Base-by-base conservation (phyloP, 2,888 invertebrate species). In the Amphipoea lucens region DNA sequence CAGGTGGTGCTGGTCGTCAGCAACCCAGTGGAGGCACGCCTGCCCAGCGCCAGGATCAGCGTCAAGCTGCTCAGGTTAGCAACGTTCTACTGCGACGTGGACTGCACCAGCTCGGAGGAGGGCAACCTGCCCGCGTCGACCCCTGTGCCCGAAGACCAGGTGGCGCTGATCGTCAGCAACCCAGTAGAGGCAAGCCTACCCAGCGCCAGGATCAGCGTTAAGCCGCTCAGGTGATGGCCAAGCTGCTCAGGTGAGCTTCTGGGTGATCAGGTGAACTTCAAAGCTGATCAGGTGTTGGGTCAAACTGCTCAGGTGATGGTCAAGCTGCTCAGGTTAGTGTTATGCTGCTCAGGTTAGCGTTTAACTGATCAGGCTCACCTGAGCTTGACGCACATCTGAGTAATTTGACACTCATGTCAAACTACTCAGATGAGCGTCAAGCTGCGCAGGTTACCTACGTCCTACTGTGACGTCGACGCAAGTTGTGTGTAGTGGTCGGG, bases 141-240 rank as follows among this genome's bases (percentile, higher is more conserved):
- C 0, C 51, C 48, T 0, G 62, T 82, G 3, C 66, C 66, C 0
- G 83, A 67, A 0, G 51, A 77, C 36, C n/a, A 76, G 20, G 66
- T 67, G n/a, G 40, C 82, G 9, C 23, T 80, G 6, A 14, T 62
- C 6, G 54, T 80, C n/a, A 83, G 9, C 36, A 80, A 80, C 45
- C 67, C 80, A 4, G 80, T 80, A 12, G 83, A 80, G 36, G 83
- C 80, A 6, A 83, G 83, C 6, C 42, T 80, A 9, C 78, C 80
- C 6, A 67, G 83, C 29, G 51, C 83, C 12, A 60, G 20, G 60
- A 80, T 80, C 66, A 54, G 54, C 48, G 48, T 54, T 20, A 54
- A 54, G 54, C 54, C 7, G 54, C 54, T 54, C 54, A 54, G 7
- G 7, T 54, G 20, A 7, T 14, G 14, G 7, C 20, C 20, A 54